Evolutionary conservation across 2,797 vertebrate species (phyloP), one percentile per base, ranked within the genome.

Genomic region (Smutsia temminckii): DNA sequence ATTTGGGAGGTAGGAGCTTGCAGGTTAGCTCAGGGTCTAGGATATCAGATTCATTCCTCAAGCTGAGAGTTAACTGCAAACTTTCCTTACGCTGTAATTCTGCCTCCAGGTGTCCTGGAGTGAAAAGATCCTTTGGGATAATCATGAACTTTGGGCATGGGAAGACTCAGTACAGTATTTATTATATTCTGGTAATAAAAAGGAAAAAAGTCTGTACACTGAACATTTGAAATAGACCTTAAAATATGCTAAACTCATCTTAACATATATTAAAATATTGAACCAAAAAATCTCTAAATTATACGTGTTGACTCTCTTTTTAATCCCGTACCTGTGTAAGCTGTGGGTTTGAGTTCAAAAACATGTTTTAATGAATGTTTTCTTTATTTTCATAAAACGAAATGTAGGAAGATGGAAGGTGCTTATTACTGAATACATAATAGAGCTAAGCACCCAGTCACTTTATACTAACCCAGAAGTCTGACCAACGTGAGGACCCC

Each of bases 321-420:
- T 66, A 20, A 69, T 74, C 83, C 16, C 16, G 18, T 46, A 55
- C 37, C 61, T 90, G 5, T 53, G 18, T 42, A 75, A 42, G 34
- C 40, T 84, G 91, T 86, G 27, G 1, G 13, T 63, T 34, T 83
- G 37, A 81, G 61, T 27, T 91, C 3, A 68, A 29, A 92, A 46
- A 68, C 20, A 69, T 6, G 40, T 51, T 90, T 94, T 71, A 46
- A 59, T 11, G 91, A 97, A 72, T 89, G 55, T 53, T 14, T 6
- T 95, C 21, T 37, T 84, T 94, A 59, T n/a, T 85, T 93, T 87
- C 27, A 86, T 59, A 57, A 96, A 93, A 51, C 37, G 86, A 91
- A 95, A 66, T 64, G 12, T 18, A 21, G n/a, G 32, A 57, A 53
- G n/a, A 61, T 74, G 40, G 71, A 93, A 87, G 32, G 10, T 34